A percentile compares a stretch with the other conserved stretches of the same genome.
Evolutionary conservation across 64 coral and sea anemone genomes (phyloP).

Genomic region (Montipora efflorescens): DNA sequence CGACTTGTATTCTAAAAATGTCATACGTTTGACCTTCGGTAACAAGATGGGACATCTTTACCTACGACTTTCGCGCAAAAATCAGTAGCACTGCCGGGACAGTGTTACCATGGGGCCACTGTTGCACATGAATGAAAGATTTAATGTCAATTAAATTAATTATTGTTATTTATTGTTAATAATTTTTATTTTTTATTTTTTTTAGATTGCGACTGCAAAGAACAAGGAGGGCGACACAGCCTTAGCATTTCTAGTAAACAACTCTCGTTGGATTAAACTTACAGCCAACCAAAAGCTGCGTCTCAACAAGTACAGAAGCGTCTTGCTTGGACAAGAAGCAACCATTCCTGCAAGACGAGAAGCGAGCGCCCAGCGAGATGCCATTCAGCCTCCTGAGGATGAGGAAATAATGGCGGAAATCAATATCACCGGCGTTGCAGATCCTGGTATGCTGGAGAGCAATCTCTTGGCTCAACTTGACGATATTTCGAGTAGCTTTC

Average conservation of each 20-base stretch:
- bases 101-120: no score
- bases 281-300: constrained; percentile 59
- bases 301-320: constrained; percentile 64
- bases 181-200: background rate
- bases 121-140: no score
- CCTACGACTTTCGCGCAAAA: no score
- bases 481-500: constrained; percentile 90
- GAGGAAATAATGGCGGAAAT: constrained; percentile 77
- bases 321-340: constrained; percentile 54
- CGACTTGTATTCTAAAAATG: no score
- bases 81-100: no score
- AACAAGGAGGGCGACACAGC: constrained; percentile 80
- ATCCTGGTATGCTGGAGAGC: constrained; percentile 65
- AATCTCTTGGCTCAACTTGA: constrained; percentile 86
- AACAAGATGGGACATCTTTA: no score
- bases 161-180: no score
- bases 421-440: constrained; percentile 75
- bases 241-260: constrained; percentile 84
- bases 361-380: background rate
- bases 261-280: constrained; percentile 77
- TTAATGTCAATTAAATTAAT: no score
- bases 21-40: no score
- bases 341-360: constrained; percentile 30
- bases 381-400: background rate
- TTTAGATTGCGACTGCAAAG: constrained; percentile 70